These are phyloP conservation scores for Bedellia somnulentella DNA, from an alignment of 2,888 invertebrate species.

Conservation along the genomic window DNA sequence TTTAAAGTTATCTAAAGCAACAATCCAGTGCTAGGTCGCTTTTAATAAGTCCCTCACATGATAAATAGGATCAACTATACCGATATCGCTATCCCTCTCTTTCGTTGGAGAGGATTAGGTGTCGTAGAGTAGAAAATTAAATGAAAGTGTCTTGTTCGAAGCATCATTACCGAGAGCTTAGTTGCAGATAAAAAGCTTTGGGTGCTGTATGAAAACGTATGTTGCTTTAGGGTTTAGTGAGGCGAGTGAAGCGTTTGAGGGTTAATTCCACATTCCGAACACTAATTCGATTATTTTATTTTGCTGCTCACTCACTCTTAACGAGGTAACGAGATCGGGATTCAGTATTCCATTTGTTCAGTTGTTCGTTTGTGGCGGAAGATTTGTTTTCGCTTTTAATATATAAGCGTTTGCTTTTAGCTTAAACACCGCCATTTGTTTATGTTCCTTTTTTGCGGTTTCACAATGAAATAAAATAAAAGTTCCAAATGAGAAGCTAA, in stretches of 20 bases:
- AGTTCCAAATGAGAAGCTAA: too few species aligned
- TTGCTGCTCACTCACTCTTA: too few species aligned
- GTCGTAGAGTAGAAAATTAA: constrained; percentile 39
- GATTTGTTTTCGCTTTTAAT: too few species aligned
- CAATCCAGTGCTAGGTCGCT: constrained; percentile 42
- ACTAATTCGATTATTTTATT: background rate
- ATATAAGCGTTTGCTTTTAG: too few species aligned
- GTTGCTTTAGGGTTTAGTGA: constrained; percentile 32
- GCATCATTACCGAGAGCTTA: constrained; percentile 49
- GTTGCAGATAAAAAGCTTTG: constrained; percentile 37
- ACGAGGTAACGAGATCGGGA: too few species aligned
- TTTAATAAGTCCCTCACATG: constrained; percentile 51
- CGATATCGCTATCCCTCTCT: constrained; percentile 10
- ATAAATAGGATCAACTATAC: constrained; percentile 53
- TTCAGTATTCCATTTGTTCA: too few species aligned
- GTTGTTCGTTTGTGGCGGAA: too few species aligned
- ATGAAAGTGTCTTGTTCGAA: constrained; percentile 41
- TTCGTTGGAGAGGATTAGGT: background rate
- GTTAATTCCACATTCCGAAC: too few species aligned
- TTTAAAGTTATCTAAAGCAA: constrained; percentile 37
- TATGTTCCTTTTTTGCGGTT: too few species aligned
- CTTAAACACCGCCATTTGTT: too few species aligned
- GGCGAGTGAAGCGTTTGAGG: too few species aligned
- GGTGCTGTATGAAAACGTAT: constrained; percentile 38
- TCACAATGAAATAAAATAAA: too few species aligned